Conservation (phyloP, 64 coral and sea anemone species). For the Montipora foliosa region DNA sequence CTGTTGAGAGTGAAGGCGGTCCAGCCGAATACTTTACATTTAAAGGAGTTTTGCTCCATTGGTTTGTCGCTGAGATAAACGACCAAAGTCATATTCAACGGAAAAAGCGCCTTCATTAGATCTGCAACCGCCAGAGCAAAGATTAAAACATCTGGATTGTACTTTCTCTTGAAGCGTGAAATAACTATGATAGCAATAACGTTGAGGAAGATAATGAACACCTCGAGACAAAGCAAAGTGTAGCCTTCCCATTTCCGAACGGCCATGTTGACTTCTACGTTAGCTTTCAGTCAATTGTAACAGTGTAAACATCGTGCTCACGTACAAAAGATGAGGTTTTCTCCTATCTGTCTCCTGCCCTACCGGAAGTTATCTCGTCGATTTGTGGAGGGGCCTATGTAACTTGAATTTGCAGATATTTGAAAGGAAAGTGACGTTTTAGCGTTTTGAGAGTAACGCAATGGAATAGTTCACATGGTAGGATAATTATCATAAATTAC, state of each 20-base stretch:
- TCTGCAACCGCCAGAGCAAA: constrained; percentile 65
- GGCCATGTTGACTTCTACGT: neutral
- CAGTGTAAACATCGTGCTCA: neutral
- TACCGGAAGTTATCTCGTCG: neutral
- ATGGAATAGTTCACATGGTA: too few relatives aligned
- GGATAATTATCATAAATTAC: too few relatives aligned
- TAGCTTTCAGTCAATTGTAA: too few relatives aligned
- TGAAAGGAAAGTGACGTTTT: neutral
- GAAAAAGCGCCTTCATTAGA: constrained; percentile 66
- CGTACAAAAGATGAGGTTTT: neutral
- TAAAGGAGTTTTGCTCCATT: constrained; percentile 5
- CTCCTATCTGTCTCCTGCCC: neutral
- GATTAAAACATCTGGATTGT: constrained; percentile 77
- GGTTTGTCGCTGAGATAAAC: constrained; percentile 55
- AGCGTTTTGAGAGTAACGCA: too few relatives aligned
- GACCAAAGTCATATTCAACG: constrained; percentile 66
- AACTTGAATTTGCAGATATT: too few relatives aligned
- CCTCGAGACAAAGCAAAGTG: constrained; percentile 47
- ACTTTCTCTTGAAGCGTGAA: constrained; percentile 75
- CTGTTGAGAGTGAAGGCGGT: constrained; percentile 69
- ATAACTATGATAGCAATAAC: constrained; percentile 58
- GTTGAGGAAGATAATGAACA: constrained; percentile 62
- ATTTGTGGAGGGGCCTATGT: neutral
- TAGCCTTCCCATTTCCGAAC: constrained; percentile 8
- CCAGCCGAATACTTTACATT: constrained; percentile 69